Conservation (phyloP, 1,140 invertebrate genomes). For the Zaprionus capensis region DNA sequence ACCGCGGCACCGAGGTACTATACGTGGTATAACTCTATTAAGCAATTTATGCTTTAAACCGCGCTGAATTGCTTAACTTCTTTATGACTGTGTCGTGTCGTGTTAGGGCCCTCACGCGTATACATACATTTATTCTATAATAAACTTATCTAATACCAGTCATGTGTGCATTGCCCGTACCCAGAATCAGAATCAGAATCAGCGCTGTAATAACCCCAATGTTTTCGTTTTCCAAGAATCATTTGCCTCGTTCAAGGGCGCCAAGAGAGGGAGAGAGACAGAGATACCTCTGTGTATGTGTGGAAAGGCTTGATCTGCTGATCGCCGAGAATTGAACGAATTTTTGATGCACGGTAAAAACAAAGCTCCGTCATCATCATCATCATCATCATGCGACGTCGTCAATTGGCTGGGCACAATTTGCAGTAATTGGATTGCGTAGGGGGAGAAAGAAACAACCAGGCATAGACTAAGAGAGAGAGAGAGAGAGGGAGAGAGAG, state of each 20-base stretch:
- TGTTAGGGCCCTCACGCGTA: constrained; percentile 51
- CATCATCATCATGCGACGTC: constrained; percentile 35
- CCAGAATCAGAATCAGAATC: constrained; percentile 23
- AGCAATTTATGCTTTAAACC: constrained; percentile 75
- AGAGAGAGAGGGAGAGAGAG: background rate
- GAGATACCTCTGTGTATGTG: background rate
- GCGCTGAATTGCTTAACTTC: constrained; percentile 74
- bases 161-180: constrained; percentile 51
- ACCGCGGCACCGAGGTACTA: background rate
- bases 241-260: constrained; percentile 19
- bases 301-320: constrained; percentile 13
- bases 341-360: constrained; percentile 16
- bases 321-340: background rate
- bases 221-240: constrained; percentile 1
- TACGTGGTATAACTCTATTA: constrained; percentile 65
- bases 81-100: constrained; percentile 49
- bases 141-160: constrained; percentile 72
- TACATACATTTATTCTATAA: constrained; percentile 62
- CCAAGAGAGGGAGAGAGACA: background rate
- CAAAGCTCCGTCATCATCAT: constrained; percentile 20
- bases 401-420: constrained; percentile 43
- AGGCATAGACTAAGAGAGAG: background rate
- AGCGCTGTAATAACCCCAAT: constrained; percentile 1
- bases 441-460: background rate
- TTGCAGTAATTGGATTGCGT: constrained; percentile 58